Evolutionary conservation across 2,797 vertebrate genomes (phyloP).

Genomic region (Chromobotia macracanthus): DNA sequence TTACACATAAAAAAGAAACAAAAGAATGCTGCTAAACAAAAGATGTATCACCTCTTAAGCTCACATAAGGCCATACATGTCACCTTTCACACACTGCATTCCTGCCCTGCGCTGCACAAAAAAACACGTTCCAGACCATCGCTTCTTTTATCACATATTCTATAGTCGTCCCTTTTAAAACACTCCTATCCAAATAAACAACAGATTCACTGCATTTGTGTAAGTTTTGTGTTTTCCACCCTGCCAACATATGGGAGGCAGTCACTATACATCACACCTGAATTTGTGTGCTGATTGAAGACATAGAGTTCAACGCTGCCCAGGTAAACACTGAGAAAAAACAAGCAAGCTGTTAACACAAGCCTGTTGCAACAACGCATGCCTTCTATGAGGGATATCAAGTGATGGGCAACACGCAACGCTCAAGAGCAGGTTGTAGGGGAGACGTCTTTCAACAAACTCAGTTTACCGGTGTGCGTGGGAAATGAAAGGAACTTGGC

Average conservation of each 20-base stretch:
- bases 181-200: constrained; percentile 71
- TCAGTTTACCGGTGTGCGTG: constrained; percentile 57
- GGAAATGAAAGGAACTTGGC: constrained; percentile 78
- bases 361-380: constrained; percentile 72
- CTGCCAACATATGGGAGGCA: constrained; percentile 63
- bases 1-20: constrained; percentile 64
- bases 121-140: constrained; percentile 71
- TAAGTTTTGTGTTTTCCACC: constrained; percentile 52
- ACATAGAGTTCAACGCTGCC: constrained; percentile 62
- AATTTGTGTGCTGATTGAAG: constrained; percentile 63
- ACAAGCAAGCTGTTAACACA: constrained; percentile 73
- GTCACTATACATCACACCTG: constrained; percentile 62
- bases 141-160: constrained; percentile 77
- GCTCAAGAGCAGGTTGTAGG: constrained; percentile 69
- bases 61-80: constrained; percentile 61
- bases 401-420: constrained; percentile 64
- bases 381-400: constrained; percentile 67
- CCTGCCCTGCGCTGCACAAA: constrained; percentile 70
- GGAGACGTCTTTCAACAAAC: constrained; percentile 67
- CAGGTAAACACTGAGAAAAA: constrained; percentile 75
- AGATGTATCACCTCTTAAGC: constrained; percentile 66
- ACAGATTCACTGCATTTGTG: constrained; percentile 54
- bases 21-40: constrained; percentile 71
- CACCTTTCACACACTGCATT: constrained; percentile 77
- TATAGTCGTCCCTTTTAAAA: constrained; percentile 75